These are phyloP conservation scores for Nipponacmea schrenckii DNA, from an alignment of 2,888 invertebrate species.

Conservation along the genomic window DNA sequence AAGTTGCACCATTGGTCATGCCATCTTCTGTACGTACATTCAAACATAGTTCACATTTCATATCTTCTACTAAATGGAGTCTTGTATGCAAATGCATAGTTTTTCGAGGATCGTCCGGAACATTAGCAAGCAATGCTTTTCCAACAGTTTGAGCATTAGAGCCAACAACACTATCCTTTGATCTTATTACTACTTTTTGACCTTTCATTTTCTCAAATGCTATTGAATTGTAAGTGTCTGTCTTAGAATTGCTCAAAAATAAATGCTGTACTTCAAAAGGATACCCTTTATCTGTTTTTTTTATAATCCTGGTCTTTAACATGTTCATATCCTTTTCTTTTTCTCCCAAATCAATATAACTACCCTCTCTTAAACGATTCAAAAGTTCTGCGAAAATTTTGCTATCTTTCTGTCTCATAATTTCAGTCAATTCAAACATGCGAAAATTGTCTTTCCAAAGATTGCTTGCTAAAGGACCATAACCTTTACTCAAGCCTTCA, in stretches of 20 bases:
- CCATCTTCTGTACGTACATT: slow-evolving; percentile 37
- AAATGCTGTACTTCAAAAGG: slow-evolving; percentile 25
- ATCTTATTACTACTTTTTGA: slow-evolving; percentile 15
- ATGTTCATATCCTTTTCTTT: slow-evolving; percentile 27
- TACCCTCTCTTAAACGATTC: slow-evolving; percentile 36
- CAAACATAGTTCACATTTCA: slow-evolving; percentile 28
- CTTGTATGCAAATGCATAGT: slow-evolving; percentile 24
- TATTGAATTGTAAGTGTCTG: slow-evolving; percentile 27
- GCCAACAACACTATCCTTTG: slow-evolving; percentile 30
- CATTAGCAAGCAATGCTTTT: slow-evolving; percentile 18
- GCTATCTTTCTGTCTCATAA: slow-evolving; percentile 37
- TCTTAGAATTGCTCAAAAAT: slow-evolving; percentile 31
- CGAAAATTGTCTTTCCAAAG: slow-evolving; percentile 33
- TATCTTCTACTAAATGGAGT: slow-evolving; percentile 19
- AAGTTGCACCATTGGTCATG: slow-evolving; percentile 37
- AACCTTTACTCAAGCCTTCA: slow-evolving; percentile 17
- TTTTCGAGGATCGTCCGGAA: slow-evolving; percentile 9
- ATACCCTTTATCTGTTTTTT: slow-evolving; percentile 17
- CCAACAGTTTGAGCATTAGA: slow-evolving; percentile 15
- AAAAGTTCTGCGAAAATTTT: slow-evolving; percentile 36
- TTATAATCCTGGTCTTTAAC: slow-evolving; percentile 21
- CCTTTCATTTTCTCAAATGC: slow-evolving; percentile 8
- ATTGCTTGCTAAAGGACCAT: slow-evolving; percentile 32
- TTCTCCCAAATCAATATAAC: neutral
- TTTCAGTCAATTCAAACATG: slow-evolving; percentile 34